Base-by-base conservation (phyloP, 2,888 invertebrate species). In the Lasioglossum oenotherae region DNA sequence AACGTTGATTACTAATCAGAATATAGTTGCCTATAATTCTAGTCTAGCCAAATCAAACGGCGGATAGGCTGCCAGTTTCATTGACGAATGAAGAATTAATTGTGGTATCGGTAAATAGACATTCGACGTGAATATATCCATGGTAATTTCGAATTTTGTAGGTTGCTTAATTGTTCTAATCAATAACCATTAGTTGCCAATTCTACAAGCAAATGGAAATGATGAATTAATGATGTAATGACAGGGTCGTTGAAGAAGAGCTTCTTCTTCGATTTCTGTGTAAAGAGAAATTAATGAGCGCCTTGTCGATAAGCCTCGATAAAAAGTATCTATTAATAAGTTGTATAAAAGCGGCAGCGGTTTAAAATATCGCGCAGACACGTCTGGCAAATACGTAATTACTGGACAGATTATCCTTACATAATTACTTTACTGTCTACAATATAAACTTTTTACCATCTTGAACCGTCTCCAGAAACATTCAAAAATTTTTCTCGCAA, bases 1-100 rank as follows among this genome's bases (percentile, higher is more conserved):
- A 23, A 19, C 14, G 49, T 35, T 35, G 73, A 73, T 73, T 73
- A 46, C 8, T 73, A 69, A 69, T 69, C 67, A 69, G 35, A 23
- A 69, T 69, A 38, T 69, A 67, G 31, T 23, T 35, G 3, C 19
- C 31, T 35, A 38, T 69, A 75, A 27, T 4, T 16, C 27, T 44
- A 6, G 5, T 27, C 27, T 6, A 16, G 60, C 64, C 64, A 31
- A 64, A 64, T 64, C 64, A 31, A 64, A 64, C 64, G n/a, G 1
- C 12, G 27, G 46, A 0, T 4, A 27, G n/a, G 1, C 2, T 4
- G 5, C 1, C 60, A 60, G n/a, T 27, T 53, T 53, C 23, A 23
- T 23, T 53, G 53, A 53, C 8, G 8, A 23, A 53, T 23, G 8
- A 53, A 23, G 53, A 53, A 53, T 53, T 53, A 23, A 23, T 53